Conservation (phyloP, 2,888 invertebrate genomes). For the Agonopterix alstromeriana region DNA sequence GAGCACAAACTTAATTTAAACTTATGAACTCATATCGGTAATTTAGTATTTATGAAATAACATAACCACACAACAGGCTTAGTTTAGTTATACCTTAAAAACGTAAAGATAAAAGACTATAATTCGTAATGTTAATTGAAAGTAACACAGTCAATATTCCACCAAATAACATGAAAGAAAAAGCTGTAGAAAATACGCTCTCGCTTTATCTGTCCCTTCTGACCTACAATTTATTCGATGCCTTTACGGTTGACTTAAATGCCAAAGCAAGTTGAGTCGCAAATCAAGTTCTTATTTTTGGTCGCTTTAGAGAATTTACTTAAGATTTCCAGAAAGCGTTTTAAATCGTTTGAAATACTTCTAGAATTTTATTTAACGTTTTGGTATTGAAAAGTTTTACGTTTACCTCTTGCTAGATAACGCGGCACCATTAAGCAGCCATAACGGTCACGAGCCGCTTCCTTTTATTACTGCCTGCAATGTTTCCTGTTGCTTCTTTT, state of each 20-base stretch:
- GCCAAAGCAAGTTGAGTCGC: conserved; percentile 66
- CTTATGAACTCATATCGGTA: no score
- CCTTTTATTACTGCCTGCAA: conserved; percentile 55
- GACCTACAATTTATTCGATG: conserved; percentile 74
- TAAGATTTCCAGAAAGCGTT: background rate
- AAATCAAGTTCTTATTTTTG: conserved; percentile 61
- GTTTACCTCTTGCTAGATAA: conserved; percentile 38
- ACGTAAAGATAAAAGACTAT: background rate
- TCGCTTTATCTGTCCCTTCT: conserved; percentile 72
- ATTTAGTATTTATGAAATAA: no score
- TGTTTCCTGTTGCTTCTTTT: conserved; percentile 60
- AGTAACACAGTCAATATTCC: conserved; percentile 44
- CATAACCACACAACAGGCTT: no score
- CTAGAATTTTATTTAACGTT: background rate
- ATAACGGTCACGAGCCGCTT: conserved; percentile 53
- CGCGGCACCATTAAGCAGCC: conserved; percentile 48
- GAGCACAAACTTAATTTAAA: no score
- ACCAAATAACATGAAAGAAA: conserved; percentile 57
- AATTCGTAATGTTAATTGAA: background rate
- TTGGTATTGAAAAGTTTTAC: conserved; percentile 27
- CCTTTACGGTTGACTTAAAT: conserved; percentile 72
- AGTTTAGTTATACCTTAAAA: no score
- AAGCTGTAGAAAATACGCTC: conserved; percentile 48
- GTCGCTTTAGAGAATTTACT: conserved; percentile 20
- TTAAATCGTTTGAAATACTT: background rate